phyloP scores from a whole-genome alignment of 2,888 invertebrate genomes.

The Heliconius charithonia region DNA sequence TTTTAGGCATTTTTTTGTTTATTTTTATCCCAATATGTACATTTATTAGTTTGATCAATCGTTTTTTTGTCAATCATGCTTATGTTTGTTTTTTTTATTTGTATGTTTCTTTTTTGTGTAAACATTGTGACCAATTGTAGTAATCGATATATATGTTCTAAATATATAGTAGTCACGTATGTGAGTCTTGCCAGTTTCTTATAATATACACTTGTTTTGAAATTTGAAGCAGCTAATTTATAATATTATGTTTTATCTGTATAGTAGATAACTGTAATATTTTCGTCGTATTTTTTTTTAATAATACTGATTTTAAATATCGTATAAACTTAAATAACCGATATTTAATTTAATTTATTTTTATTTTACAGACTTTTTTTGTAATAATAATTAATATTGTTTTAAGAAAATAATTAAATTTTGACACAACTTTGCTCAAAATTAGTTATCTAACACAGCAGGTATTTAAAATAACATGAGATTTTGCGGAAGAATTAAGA shows the following conservation, averaged over 20 bases:
- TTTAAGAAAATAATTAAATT: neutral
- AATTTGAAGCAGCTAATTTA: neutral
- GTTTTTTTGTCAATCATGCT: neutral
- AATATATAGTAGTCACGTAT: neutral
- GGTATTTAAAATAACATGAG: neutral
- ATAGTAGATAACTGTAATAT: neutral
- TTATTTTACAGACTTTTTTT: neutral
- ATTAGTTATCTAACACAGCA: constrained; percentile 6
- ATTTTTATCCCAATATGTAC: too few relatives aligned
- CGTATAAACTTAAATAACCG: neutral
- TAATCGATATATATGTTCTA: neutral
- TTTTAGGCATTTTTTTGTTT: neutral
- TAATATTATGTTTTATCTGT: neutral
- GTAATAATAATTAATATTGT: neutral
- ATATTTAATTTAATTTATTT: too few relatives aligned
- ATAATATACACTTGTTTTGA: neutral
- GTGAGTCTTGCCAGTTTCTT: constrained; percentile 11
- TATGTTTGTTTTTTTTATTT: neutral
- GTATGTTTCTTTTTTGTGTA: too few relatives aligned
- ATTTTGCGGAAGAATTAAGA: neutral
- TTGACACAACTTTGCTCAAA: constrained; percentile 2
- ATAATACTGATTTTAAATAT: neutral
- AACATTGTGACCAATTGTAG: neutral
- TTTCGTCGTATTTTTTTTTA: neutral
- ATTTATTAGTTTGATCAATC: neutral